phyloP scores from a whole-genome alignment of 2,113 vertebrate genomes.

The Calidris pygmaea region DNA sequence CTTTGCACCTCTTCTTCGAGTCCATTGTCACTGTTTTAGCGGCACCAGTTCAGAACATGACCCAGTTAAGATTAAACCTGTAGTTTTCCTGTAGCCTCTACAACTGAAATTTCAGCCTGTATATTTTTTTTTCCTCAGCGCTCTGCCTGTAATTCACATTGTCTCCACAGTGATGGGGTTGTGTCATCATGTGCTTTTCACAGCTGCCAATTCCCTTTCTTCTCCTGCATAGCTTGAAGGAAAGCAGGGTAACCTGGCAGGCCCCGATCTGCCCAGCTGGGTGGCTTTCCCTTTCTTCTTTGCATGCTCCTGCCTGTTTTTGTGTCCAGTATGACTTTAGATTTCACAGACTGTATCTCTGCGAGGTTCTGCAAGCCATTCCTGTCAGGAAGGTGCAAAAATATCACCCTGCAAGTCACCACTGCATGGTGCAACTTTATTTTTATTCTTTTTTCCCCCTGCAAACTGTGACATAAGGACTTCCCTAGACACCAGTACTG shows the following conservation, averaged over 20 bases:
- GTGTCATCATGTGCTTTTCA: not conserved
- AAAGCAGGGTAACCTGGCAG: slow-evolving; percentile 42
- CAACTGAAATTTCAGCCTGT: not conserved
- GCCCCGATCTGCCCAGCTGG: not conserved
- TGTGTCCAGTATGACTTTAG: not conserved
- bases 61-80: not conserved
- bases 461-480: not conserved
- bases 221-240: not conserved
- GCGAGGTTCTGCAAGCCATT: not conserved
- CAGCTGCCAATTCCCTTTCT: slow-evolving; percentile 23
- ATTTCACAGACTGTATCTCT: not conserved
- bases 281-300: not conserved
- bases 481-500: not conserved
- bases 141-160: not conserved
- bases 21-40: not conserved
- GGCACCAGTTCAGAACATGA: not conserved
- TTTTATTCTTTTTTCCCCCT: not conserved
- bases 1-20: not conserved
- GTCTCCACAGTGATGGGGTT: not conserved
- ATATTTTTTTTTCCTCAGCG: not conserved
- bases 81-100: not conserved
- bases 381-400: not conserved
- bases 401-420: not conserved
- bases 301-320: not conserved
- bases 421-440: not conserved